Percentiles rank a stretch among this genome's conserved stretches.
These are phyloP conservation scores for Peucedramus taeniatus DNA, from an alignment of 2,113 vertebrate genomes.

Conservation along the genomic window DNA sequence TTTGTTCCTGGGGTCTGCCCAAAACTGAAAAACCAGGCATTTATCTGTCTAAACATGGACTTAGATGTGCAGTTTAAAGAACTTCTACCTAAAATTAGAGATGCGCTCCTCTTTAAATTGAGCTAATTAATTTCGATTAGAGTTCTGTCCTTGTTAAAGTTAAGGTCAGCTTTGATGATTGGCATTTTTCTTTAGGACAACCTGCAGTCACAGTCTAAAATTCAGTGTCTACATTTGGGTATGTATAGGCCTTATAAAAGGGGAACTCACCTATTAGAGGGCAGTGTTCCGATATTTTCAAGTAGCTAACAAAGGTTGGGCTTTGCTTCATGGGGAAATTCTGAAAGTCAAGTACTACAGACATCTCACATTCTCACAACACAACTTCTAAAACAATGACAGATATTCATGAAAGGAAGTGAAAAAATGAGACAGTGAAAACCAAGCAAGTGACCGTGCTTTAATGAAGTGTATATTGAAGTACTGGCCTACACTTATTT, in stretches of 20 bases:
- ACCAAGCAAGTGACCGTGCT: not conserved
- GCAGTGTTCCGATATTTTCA: not conserved
- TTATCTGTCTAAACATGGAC: not conserved
- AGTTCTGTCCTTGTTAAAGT: not conserved
- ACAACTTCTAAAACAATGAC: not conserved
- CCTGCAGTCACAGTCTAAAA: not conserved
- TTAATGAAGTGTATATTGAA: not conserved
- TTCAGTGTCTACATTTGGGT: not conserved
- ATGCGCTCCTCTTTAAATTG: not conserved
- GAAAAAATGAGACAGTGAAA: not conserved
- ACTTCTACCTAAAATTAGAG: not conserved
- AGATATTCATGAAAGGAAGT: not conserved
- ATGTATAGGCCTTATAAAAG: not conserved
- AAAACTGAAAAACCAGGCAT: not conserved
- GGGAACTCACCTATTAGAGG: not conserved
- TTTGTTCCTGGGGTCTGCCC: constrained; percentile 17
- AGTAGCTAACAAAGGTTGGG: not conserved
- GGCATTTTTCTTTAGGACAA: not conserved
- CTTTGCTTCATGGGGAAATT: not conserved
- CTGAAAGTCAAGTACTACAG: not conserved
- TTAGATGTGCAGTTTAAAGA: not conserved
- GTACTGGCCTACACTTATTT: not conserved
- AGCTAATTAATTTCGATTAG: not conserved
- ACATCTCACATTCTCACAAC: not conserved
- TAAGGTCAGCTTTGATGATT: not conserved